These are phyloP conservation scores for Heteromormyrus szaboi DNA, from an alignment of 2,797 vertebrate species.

Conservation along the genomic window DNA sequence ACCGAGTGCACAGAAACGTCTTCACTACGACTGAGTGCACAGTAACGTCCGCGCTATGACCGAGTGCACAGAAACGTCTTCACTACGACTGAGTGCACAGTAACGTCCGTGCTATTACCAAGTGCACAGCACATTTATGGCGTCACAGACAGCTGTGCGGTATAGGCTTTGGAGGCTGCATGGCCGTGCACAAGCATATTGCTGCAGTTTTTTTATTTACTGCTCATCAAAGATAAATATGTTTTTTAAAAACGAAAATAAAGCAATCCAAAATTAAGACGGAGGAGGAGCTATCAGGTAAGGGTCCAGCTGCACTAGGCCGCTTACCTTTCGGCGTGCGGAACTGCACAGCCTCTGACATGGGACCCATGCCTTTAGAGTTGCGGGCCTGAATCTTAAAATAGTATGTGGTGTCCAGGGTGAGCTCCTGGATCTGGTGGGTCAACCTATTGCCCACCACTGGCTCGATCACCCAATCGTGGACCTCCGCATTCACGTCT, in stretches of 20 bases:
- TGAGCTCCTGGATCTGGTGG: slow-evolving; percentile 96
- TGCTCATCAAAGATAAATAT: background rate
- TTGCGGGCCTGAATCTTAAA: slow-evolving; percentile 98
- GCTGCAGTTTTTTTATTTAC: background rate
- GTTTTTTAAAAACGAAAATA: background rate
- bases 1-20: too few relatives aligned
- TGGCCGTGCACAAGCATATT: background rate
- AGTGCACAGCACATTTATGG: background rate
- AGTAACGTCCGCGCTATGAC: too few relatives aligned
- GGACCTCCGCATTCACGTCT: slow-evolving; percentile 88
- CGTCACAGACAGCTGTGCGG: background rate
- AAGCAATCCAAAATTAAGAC: background rate
- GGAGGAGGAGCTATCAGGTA: background rate
- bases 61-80: too few relatives aligned
- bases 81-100: too few relatives aligned
- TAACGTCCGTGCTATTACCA: too few relatives aligned
- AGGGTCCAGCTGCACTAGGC: background rate
- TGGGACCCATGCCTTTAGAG: slow-evolving; percentile 97
- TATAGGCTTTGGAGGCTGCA: background rate
- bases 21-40: too few relatives aligned
- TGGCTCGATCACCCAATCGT: slow-evolving; percentile 96
- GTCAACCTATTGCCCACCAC: slow-evolving; percentile 94
- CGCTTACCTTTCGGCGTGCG: slow-evolving; percentile 87
- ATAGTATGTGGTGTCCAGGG: slow-evolving; percentile 92
- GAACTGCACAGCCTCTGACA: slow-evolving; percentile 95